These are phyloP conservation scores for Tetrao urogallus DNA, from an alignment of 2,113 vertebrate species.

Conservation along the genomic window DNA sequence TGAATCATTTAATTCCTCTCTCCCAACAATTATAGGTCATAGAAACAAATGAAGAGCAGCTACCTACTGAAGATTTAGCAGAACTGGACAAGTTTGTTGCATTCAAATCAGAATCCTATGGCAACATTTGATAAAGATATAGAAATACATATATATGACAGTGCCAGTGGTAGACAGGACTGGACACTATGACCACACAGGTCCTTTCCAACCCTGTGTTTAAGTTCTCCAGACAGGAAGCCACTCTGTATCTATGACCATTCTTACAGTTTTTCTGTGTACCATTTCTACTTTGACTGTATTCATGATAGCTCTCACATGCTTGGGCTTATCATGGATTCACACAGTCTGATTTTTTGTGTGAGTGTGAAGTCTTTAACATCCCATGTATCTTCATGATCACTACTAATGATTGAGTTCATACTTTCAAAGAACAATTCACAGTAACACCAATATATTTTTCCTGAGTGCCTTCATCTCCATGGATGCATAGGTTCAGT, in stretches of 20 bases:
- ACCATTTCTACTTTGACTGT: background rate
- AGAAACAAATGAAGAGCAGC: background rate
- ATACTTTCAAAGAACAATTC: background rate
- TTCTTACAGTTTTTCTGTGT: background rate
- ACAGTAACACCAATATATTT: background rate
- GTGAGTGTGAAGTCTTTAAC: background rate
- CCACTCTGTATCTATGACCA: too few species aligned
- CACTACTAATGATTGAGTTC: background rate
- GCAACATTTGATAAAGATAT: background rate
- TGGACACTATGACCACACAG: accelerated
- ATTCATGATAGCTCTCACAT: background rate
- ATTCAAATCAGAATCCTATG: background rate
- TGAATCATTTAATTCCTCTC: background rate
- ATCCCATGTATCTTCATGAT: background rate
- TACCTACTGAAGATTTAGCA: background rate
- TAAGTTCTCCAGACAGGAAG: background rate
- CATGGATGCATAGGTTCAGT: accelerated
- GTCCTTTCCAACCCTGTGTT: background rate
- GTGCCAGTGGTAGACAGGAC: background rate
- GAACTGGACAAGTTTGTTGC: too few species aligned
- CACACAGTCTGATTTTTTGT: background rate
- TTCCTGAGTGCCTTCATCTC: background rate
- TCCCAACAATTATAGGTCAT: background rate
- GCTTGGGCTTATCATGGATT: background rate
- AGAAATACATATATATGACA: background rate